These are phyloP conservation scores for Henricia sp. DNA, from an alignment of 53 echinoderm and acorn worm genomes.

Conservation along the genomic window DNA sequence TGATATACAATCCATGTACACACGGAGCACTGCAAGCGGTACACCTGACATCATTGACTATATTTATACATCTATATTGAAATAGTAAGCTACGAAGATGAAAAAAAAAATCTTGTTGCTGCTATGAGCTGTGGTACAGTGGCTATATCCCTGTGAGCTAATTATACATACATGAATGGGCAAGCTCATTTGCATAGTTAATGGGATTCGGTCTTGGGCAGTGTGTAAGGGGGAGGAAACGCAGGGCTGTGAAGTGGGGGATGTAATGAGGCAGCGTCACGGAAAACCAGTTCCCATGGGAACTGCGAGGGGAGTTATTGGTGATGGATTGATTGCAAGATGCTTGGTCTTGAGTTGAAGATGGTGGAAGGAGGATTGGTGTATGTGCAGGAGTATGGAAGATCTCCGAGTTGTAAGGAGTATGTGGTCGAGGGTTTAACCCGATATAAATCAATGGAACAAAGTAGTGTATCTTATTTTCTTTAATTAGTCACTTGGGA, in stretches of 20 bases:
- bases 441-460: too few species aligned
- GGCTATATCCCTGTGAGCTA: constrained; percentile 29
- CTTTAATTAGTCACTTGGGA: too few species aligned
- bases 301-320: constrained; percentile 16
- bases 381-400: constrained; percentile 1
- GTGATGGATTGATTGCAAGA: constrained; percentile 34
- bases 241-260: constrained; percentile 15
- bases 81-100: constrained; percentile 13
- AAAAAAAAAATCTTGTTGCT: neutral
- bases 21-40: neutral
- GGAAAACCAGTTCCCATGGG: constrained; percentile 50
- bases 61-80: constrained; percentile 46
- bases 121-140: neutral
- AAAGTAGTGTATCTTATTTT: too few species aligned
- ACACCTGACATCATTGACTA: constrained; percentile 58
- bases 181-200: constrained; percentile 51
- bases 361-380: neutral
- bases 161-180: constrained; percentile 56
- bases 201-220: constrained; percentile 33
- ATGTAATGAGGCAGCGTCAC: constrained; percentile 55
- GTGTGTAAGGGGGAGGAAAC: constrained; percentile 10
- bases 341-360: neutral
- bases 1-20: too few species aligned
- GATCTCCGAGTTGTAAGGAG: too few species aligned
- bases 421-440: too few species aligned